Base-by-base conservation (phyloP, 2,888 invertebrate genomes). In the Ectobius pallidus region DNA sequence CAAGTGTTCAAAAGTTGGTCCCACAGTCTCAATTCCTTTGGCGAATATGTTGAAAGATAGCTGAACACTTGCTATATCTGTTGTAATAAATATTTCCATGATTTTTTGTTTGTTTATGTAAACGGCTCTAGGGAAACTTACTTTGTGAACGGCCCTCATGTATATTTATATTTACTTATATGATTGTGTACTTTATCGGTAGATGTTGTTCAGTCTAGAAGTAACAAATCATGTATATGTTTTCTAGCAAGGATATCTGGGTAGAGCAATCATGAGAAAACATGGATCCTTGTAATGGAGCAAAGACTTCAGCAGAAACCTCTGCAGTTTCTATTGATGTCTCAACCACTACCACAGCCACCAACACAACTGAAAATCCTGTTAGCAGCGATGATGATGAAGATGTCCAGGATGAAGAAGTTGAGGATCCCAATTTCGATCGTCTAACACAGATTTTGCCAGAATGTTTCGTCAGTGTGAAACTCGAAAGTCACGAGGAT, bases 381-480 rank as follows among this genome's bases (percentile, higher is more conserved):
- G 71, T 14, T 25, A 1, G 20, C 52, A 52, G 22, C 25, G 52
- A 52, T 9, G 22, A 52, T n/a, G n/a, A 1, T 52, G 52, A 25
- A 52, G 52, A 25, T 22, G 52, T 25, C 52, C 52, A 52, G 14
- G 52, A 14, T 20, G 52, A 14, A 25, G 71, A 63, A 63, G 63
- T 46, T 18, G 71, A 71, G 4, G 63, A 34, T 18, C 63, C 70
- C 9, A 52, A 62, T 30, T 25, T 62, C 6, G 72, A 70, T 32
- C 30, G 55, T 25, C 18, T 70, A 27, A 73, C 69, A 30, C 73
- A 69, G 16, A 73, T 69, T 52, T 55, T 73, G n/a, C 73, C 73
- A 14, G 73, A 73, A 52, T 73, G 65, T 44, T 69, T 70, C 52
- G 73, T 73, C 16, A 70, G 69, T 42, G 73, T 73, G 18, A 73